These are phyloP conservation scores for Drosophila tropicalis DNA, from an alignment of 1,140 invertebrate species.

Conservation along the genomic window DNA sequence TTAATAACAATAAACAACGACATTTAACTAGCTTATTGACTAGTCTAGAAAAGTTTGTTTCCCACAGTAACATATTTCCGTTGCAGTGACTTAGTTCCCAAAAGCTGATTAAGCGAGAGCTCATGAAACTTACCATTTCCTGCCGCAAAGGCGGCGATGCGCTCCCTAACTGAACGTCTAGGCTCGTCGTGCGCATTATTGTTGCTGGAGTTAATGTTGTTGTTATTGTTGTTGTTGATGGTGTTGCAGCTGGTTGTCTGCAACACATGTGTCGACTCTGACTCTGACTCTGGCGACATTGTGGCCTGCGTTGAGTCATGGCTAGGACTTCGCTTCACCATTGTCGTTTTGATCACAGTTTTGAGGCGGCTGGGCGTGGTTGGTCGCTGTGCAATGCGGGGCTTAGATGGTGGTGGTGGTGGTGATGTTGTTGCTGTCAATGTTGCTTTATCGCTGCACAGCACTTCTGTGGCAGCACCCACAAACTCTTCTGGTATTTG, in stretches of 20 bases:
- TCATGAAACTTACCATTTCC: constrained; percentile 79
- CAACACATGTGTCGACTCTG: constrained; percentile 52
- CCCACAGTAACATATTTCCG: constrained; percentile 67
- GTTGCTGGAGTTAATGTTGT: constrained; percentile 34
- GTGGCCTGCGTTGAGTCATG: constrained; percentile 74
- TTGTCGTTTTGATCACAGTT: constrained; percentile 83
- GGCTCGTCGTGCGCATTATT: constrained; percentile 52
- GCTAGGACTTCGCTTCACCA: constrained; percentile 82
- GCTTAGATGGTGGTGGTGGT: constrained; percentile 61
- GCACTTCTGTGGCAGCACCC: constrained; percentile 78
- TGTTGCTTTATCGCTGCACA: constrained; percentile 76
- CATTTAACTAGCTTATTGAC: constrained; percentile 71
- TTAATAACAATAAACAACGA: constrained; percentile 64
- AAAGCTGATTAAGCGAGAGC: constrained; percentile 69
- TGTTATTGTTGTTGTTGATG: not conserved
- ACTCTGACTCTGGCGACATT: constrained; percentile 31
- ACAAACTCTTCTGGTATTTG: constrained; percentile 61
- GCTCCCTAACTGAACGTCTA: constrained; percentile 79
- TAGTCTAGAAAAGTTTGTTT: constrained; percentile 43
- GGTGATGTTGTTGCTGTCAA: constrained; percentile 55
- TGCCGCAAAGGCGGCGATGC: constrained; percentile 81
- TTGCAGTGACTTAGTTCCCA: constrained; percentile 55
- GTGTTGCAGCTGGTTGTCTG: constrained; percentile 43
- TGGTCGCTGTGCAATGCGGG: constrained; percentile 74
- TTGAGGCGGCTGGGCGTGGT: constrained; percentile 80